These are phyloP conservation scores for Orientallactaga bullata DNA, from an alignment of 2,113 vertebrate genomes.

Conservation along the genomic window DNA sequence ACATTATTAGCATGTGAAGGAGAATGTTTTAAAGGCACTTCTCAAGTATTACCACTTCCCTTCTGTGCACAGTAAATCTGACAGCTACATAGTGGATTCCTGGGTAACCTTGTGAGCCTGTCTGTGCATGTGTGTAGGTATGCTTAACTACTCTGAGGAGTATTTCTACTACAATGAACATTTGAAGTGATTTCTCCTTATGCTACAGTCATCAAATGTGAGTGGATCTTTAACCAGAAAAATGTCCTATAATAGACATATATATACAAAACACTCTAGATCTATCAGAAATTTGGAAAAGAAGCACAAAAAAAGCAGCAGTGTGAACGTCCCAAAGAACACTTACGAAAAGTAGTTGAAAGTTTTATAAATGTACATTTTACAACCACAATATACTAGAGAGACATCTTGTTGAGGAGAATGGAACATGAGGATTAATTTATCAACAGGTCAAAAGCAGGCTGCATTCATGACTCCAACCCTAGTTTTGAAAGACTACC, in stretches of 20 bases:
- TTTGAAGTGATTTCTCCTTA: neutral
- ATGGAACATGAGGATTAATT: conserved; percentile 48
- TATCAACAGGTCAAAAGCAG: conserved; percentile 84
- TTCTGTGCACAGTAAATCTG: neutral
- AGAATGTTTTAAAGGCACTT: neutral
- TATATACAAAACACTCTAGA: neutral
- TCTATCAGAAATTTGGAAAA: conserved; percentile 47
- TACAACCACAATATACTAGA: neutral
- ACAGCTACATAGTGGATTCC: neutral
- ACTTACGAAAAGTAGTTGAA: neutral
- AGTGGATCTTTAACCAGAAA: conserved; percentile 16
- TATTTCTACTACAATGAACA: neutral
- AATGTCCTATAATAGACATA: neutral
- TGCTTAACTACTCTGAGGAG: neutral
- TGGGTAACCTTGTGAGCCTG: neutral
- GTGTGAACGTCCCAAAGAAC: neutral
- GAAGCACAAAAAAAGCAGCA: neutral
- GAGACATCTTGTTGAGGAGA: conserved; percentile 49
- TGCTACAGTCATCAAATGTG: neutral
- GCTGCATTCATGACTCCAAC: conserved; percentile 50
- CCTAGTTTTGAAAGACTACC: conserved; percentile 83
- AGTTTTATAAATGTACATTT: neutral
- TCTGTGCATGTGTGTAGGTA: neutral
- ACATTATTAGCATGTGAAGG: conserved; percentile 38
- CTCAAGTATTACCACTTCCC: neutral